phyloP scores from a whole-genome alignment of 2,888 invertebrate species.

The Drosophila crucigera region DNA sequence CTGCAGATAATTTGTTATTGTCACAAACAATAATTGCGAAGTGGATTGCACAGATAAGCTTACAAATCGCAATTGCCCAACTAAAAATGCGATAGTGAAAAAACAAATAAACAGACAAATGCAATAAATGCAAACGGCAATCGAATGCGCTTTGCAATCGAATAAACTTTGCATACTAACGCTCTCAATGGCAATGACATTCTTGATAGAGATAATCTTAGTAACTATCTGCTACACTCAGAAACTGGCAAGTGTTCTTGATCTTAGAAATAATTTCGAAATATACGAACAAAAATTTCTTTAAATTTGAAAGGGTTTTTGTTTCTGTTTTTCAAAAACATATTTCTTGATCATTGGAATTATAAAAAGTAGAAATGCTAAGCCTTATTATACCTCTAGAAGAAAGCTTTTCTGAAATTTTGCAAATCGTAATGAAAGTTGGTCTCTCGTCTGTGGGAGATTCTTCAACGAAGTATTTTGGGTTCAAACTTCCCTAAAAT shows the following conservation, averaged over 20 bases:
- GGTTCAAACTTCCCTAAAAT: neutral
- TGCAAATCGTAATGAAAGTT: neutral
- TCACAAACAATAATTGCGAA: slow-evolving; percentile 37
- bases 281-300: neutral
- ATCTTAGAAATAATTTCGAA: neutral
- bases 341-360: neutral
- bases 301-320: neutral
- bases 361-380: neutral
- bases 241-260: neutral
- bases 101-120: slow-evolving; percentile 23
- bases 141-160: slow-evolving; percentile 19
- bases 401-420: neutral
- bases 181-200: slow-evolving; percentile 22
- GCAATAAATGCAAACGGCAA: slow-evolving; percentile 31
- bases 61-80: slow-evolving; percentile 34
- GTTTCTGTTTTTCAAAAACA: neutral
- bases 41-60: slow-evolving; percentile 34
- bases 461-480: neutral
- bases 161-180: slow-evolving; percentile 33
- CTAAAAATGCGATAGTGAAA: slow-evolving; percentile 21
- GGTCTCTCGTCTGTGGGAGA: neutral
- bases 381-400: neutral
- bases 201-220: slow-evolving; percentile 5
- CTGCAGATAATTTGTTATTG: slow-evolving; percentile 31
- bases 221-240: neutral